A percentile compares a stretch with the other conserved stretches of the same genome.
Evolutionary conservation across 1,140 invertebrate genomes (phyloP).

Genomic region (Paraescarpia echinospica): DNA sequence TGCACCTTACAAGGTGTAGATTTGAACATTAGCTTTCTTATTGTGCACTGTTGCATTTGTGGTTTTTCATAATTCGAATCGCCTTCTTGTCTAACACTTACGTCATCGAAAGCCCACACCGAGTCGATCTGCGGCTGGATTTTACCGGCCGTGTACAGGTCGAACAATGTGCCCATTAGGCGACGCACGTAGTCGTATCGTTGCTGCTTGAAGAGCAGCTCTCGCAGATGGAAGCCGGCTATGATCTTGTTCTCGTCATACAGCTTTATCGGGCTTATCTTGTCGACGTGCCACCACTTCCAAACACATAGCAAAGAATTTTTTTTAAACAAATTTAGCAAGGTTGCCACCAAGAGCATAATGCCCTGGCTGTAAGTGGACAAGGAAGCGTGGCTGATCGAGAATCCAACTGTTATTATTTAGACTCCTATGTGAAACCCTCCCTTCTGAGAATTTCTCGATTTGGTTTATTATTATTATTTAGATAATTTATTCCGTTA

Average conservation of each 20-base stretch:
- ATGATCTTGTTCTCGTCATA: slow-evolving; percentile 87
- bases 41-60: too few species aligned
- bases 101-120: slow-evolving; percentile 83
- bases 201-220: slow-evolving; percentile 79
- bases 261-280: slow-evolving; percentile 82
- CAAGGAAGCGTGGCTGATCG: too few species aligned
- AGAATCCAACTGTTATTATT: too few species aligned
- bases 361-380: too few species aligned
- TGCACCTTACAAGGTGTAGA: too few species aligned
- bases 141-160: slow-evolving; percentile 74
- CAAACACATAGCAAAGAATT: slow-evolving; percentile 3
- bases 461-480: too few species aligned
- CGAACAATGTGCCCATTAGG: slow-evolving; percentile 73
- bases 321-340: not conserved
- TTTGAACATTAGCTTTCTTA: too few species aligned
- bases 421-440: too few species aligned
- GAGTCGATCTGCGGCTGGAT: slow-evolving; percentile 83
- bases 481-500: not conserved
- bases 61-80: too few species aligned
- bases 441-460: too few species aligned
- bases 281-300: slow-evolving; percentile 88
- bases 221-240: slow-evolving; percentile 79
- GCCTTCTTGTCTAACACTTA: slow-evolving; percentile 57
- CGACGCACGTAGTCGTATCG: slow-evolving; percentile 70
- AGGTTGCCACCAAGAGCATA: not conserved